These are phyloP conservation scores for Crenichthys baileyi DNA, from an alignment of 2,797 vertebrate species.

Conservation along the genomic window DNA sequence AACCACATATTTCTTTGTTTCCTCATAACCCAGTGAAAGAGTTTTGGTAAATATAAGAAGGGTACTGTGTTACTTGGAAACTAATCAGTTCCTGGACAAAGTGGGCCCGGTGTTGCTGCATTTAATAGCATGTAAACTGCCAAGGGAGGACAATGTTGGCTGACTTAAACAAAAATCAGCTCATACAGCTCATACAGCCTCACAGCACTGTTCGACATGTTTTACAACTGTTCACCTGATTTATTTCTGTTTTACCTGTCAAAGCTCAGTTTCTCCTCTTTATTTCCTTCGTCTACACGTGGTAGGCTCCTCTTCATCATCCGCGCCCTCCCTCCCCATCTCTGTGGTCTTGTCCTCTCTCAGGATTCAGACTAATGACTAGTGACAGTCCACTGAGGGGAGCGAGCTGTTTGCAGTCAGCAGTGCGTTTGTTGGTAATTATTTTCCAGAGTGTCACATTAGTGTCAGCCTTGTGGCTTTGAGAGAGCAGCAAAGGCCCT, in stretches of 20 bases:
- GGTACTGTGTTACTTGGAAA: not conserved
- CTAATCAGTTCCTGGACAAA: constrained; percentile 16
- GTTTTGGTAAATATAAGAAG: constrained; percentile 26
- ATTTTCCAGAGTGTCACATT: constrained; percentile 98
- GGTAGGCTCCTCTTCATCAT: constrained; percentile 45
- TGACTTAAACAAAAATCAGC: not conserved
- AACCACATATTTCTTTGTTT: constrained; percentile 14
- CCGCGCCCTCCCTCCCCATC: constrained; percentile 29
- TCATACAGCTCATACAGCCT: constrained; percentile 13
- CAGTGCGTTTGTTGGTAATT: constrained; percentile 99
- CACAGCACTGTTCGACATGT: constrained; percentile 49
- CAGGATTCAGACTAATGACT: constrained; percentile 90
- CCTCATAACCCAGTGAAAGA: constrained; percentile 7
- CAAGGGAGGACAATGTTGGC: constrained; percentile 66
- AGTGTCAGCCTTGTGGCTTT: constrained; percentile 94
- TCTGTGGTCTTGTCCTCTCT: constrained; percentile 68
- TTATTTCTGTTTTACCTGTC: constrained; percentile 59
- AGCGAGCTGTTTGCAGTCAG: constrained; percentile 97
- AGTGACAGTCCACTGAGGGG: constrained; percentile 94
- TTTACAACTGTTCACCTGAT: constrained; percentile 61
- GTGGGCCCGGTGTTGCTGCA: constrained; percentile 29
- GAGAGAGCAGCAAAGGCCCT: constrained; percentile 85
- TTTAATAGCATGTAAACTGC: constrained; percentile 59
- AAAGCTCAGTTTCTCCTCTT: constrained; percentile 39
- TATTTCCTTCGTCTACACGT: constrained; percentile 46